A percentile compares a stretch with the other conserved stretches of the same genome.
phyloP scores from a whole-genome alignment of 2,797 vertebrate species.

The Paramormyrops hopkinsi region DNA sequence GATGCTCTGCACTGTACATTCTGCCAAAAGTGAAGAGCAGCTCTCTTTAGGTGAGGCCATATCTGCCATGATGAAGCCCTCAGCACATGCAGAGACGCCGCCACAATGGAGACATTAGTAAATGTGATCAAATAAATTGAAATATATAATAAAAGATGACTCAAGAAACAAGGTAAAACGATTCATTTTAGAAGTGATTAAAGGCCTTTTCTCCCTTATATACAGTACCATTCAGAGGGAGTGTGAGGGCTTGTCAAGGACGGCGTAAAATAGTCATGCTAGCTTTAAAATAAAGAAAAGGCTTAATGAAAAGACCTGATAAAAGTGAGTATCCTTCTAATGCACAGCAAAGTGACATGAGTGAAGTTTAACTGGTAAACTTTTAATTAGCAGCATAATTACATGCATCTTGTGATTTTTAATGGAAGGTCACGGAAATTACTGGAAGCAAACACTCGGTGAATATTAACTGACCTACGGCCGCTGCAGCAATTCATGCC shows the following conservation, averaged over 20 bases:
- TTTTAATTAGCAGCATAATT: conserved; percentile 58
- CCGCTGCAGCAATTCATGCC: background rate
- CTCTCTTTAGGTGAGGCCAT: background rate
- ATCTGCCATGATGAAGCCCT: background rate
- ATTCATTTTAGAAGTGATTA: background rate
- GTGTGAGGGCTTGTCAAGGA: background rate
- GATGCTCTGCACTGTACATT: background rate
- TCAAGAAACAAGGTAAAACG: background rate
- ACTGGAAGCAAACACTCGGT: conserved; percentile 50
- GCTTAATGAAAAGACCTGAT: background rate
- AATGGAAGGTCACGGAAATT: conserved; percentile 61
- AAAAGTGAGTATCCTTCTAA: background rate
- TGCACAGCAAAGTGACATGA: background rate
- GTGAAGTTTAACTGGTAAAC: conserved; percentile 43
- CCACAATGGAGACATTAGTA: background rate
- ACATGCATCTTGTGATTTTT: conserved; percentile 60
- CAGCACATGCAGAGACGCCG: background rate
- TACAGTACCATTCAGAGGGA: background rate
- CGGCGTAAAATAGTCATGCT: background rate
- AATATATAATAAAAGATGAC: background rate
- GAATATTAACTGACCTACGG: conserved; percentile 54
- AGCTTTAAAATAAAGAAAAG: background rate
- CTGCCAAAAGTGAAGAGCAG: background rate
- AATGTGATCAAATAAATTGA: background rate
- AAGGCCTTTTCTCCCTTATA: background rate